These are phyloP conservation scores for Oenanthe melanoleuca DNA, from an alignment of 2,113 vertebrate genomes.

Conservation along the genomic window DNA sequence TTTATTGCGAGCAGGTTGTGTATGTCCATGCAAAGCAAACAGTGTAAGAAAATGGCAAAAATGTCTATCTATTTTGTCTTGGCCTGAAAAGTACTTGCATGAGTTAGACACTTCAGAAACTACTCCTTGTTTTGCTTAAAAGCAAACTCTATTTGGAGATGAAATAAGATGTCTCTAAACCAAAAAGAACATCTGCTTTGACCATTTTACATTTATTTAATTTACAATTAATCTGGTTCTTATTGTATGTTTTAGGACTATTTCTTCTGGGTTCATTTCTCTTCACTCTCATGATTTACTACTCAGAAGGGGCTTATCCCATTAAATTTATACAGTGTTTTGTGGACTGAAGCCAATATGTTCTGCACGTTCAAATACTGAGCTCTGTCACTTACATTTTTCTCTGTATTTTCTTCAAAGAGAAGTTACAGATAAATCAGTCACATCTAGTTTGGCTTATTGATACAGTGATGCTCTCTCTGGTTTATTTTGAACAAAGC, in stretches of 20 bases:
- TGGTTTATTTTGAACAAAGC: neutral
- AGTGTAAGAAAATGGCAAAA: neutral
- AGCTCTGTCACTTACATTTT: neutral
- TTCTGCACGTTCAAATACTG: neutral
- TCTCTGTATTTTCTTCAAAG: neutral
- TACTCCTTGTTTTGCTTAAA: neutral
- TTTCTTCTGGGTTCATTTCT: slow-evolving; percentile 3
- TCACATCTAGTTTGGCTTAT: neutral
- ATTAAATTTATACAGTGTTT: neutral
- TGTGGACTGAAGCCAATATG: neutral
- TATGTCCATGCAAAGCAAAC: neutral
- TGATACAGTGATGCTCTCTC: neutral
- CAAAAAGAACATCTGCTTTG: neutral
- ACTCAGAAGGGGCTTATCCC: neutral
- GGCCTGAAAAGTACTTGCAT: neutral
- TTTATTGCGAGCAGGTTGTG: neutral
- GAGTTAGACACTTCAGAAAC: neutral
- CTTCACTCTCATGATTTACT: neutral
- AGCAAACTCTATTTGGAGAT: neutral
- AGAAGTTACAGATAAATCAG: neutral
- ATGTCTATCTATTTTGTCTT: neutral
- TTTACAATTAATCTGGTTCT: neutral
- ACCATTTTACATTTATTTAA: neutral
- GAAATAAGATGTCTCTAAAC: neutral
- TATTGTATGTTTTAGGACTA: neutral